Conservation (phyloP, 2,113 vertebrate species). For the Phylloscopus trochiloides region DNA sequence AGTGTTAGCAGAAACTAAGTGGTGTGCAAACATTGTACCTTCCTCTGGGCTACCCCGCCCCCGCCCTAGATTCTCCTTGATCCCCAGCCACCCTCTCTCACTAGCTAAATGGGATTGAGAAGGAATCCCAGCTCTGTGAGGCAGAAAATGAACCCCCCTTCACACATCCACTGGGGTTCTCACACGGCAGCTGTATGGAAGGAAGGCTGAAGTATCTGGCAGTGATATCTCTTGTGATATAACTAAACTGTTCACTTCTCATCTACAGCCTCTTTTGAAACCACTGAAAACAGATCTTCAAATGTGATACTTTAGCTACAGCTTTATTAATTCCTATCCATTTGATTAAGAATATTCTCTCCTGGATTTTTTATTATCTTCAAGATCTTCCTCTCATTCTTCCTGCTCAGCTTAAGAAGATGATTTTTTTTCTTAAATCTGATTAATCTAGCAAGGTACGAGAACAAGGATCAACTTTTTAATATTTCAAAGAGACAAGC, state of each 20-base stretch:
- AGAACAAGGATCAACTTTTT: constrained; percentile 53
- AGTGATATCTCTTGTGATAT: constrained; percentile 18
- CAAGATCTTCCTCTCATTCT: constrained; percentile 54
- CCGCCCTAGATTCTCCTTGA: not conserved
- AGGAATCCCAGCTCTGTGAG: not conserved
- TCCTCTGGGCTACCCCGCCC: not conserved
- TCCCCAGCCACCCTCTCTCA: not conserved
- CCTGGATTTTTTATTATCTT: constrained; percentile 55
- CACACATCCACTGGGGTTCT: not conserved
- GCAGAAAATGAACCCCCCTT: not conserved
- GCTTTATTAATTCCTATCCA: constrained; percentile 32
- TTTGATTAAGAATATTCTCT: constrained; percentile 55
- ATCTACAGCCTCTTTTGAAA: constrained; percentile 42
- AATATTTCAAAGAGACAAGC: constrained; percentile 38
- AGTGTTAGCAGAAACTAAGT: not conserved
- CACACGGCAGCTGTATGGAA: not conserved
- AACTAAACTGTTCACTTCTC: constrained; percentile 35
- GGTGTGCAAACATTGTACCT: not conserved
- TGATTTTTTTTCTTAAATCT: constrained; percentile 42
- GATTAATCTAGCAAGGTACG: constrained; percentile 44
- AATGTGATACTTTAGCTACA: not conserved
- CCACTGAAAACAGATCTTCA: constrained; percentile 47
- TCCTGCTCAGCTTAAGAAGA: constrained; percentile 27
- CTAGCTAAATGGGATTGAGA: not conserved
- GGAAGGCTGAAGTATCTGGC: constrained; percentile 30